phyloP scores from a whole-genome alignment of 2,888 invertebrate species.

The Hemicrepidius hirtus region DNA sequence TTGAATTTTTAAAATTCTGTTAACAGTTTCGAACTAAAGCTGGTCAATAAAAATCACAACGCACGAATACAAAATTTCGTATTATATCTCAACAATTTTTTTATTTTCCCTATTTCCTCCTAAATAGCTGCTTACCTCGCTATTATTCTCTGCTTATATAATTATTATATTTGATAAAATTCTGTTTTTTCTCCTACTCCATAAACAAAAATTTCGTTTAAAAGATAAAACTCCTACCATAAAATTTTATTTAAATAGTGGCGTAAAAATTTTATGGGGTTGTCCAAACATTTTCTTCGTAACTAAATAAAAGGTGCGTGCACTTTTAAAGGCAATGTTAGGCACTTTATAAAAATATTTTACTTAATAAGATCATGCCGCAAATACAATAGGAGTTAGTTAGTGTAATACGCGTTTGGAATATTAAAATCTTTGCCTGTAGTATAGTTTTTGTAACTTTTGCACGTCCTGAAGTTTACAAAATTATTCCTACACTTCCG shows the following conservation, averaged over 20 bases:
- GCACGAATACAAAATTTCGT: no score
- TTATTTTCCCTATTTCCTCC: no score
- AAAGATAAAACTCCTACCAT: neutral
- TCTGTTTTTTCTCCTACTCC: neutral
- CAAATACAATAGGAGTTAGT: conserved; percentile 43
- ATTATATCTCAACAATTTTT: no score
- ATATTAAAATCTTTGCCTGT: conserved; percentile 38
- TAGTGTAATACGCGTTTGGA: conserved; percentile 39
- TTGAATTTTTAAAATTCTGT: no score
- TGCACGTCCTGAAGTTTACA: conserved; percentile 5
- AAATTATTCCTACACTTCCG: conserved; percentile 5
- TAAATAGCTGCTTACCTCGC: no score
- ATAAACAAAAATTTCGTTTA: neutral
- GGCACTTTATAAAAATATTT: conserved; percentile 29
- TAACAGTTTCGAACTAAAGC: no score
- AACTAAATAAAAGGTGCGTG: neutral
- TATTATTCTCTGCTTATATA: no score
- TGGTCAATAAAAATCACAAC: no score
- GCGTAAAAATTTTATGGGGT: neutral
- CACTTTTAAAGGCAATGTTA: conserved; percentile 36
- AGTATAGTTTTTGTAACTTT: conserved; percentile 35
- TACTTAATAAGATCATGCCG: conserved; percentile 35
- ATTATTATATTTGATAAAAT: no score
- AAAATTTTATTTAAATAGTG: neutral
- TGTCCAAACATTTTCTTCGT: neutral